A percentile compares a stretch with the other conserved stretches of the same genome.
These are phyloP conservation scores for Caenorhabditis sp. DNA, from an alignment of 2,888 invertebrate genomes.

Conservation along the genomic window DNA sequence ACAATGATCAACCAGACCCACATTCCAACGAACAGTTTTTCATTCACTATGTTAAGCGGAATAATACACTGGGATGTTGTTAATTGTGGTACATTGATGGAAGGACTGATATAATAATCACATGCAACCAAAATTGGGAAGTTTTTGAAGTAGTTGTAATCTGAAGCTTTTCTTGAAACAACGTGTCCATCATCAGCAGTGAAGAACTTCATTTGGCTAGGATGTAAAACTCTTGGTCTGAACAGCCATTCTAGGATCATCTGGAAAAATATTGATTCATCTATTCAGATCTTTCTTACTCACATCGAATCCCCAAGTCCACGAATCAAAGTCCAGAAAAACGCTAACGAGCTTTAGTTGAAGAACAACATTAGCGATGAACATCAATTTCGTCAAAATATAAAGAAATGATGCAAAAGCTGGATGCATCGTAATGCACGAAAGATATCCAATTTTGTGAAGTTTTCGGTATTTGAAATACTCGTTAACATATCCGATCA, in stretches of 20 bases:
- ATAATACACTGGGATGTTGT: conserved; percentile 43
- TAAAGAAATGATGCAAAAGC: conserved; percentile 26
- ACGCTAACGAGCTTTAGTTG: conserved; percentile 28
- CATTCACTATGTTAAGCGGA: conserved; percentile 52
- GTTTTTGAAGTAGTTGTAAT: conserved; percentile 27
- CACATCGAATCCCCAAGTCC: conserved; percentile 39
- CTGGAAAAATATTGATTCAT: conserved; percentile 23
- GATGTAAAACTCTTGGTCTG: background rate
- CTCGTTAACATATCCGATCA: conserved; percentile 28
- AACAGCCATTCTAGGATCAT: conserved; percentile 14
- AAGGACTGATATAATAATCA: conserved; percentile 23
- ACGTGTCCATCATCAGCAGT: background rate
- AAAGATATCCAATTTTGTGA: conserved; percentile 29
- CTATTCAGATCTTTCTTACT: no score
- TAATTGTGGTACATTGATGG: conserved; percentile 10
- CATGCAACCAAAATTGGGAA: conserved; percentile 40
- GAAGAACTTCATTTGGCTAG: background rate
- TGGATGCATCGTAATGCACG: conserved; percentile 24
- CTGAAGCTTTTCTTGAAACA: background rate
- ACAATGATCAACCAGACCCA: conserved; percentile 49
- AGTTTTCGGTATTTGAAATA: conserved; percentile 34
- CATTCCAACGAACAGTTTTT: conserved; percentile 48
- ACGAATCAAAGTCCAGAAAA: conserved; percentile 26
- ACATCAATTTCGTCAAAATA: conserved; percentile 23
- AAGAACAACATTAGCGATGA: conserved; percentile 27